phyloP scores from a whole-genome alignment of 2,888 invertebrate genomes.

The Scaptomyza tumidula region DNA sequence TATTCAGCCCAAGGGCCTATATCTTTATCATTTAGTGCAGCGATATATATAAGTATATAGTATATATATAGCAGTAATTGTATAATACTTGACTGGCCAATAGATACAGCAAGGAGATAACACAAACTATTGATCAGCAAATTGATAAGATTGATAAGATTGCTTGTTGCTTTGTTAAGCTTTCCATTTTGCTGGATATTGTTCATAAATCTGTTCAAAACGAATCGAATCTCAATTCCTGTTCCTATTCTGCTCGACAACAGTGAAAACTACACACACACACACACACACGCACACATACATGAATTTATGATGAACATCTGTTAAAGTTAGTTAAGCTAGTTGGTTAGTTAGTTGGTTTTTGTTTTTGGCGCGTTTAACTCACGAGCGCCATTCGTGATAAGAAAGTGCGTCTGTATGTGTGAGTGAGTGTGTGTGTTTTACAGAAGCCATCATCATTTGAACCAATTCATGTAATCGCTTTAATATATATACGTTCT shows the following conservation, averaged over 20 bases:
- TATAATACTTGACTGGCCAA: slow-evolving; percentile 19
- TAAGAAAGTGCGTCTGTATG: slow-evolving; percentile 6
- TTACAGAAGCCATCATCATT: slow-evolving; percentile 14
- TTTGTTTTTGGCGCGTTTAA: slow-evolving; percentile 12
- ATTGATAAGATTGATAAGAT: slow-evolving; percentile 63
- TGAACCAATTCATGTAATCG: slow-evolving; percentile 27
- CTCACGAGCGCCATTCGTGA: slow-evolving; percentile 27
- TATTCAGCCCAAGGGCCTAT: not conserved
- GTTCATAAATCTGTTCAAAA: slow-evolving; percentile 16
- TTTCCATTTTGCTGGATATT: not conserved
- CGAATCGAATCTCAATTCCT: not conserved
- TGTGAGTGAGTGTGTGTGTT: slow-evolving; percentile 3
- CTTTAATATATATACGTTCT: not conserved
- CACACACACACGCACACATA: not conserved
- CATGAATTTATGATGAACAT: slow-evolving; percentile 7
- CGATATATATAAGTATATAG: not conserved
- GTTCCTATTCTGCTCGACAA: slow-evolving; percentile 1
- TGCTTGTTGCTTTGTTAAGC: slow-evolving; percentile 9
- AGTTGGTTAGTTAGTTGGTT: not conserved
- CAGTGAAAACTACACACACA: not conserved
- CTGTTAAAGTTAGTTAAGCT: not conserved
- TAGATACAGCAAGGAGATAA: slow-evolving; percentile 44
- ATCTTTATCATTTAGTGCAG: slow-evolving; percentile 25
- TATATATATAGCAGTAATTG: not conserved
- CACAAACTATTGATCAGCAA: slow-evolving; percentile 35